Percentiles rank a stretch among this genome's conserved stretches.
phyloP scores from a whole-genome alignment of 2,113 vertebrate genomes.

The Pycnonotus jocosus region DNA sequence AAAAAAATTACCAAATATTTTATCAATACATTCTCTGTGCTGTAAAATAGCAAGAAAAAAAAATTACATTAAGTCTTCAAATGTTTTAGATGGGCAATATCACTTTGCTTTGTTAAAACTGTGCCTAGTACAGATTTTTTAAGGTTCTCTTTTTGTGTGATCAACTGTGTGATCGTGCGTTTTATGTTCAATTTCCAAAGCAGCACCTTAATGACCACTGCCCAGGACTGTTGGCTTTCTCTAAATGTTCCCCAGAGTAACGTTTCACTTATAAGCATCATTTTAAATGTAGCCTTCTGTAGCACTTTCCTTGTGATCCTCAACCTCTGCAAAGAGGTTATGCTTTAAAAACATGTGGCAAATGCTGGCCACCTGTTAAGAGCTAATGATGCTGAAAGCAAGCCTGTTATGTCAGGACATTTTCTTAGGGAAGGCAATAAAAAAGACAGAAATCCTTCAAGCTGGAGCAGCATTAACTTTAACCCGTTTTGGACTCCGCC shows the following conservation, averaged over 20 bases:
- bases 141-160: neutral
- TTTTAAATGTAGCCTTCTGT: constrained; percentile 29
- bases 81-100: neutral
- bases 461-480: neutral
- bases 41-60: neutral
- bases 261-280: constrained; percentile 20
- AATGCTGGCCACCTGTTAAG: constrained; percentile 41
- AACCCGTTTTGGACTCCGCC: neutral
- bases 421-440: constrained; percentile 34
- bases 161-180: neutral
- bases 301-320: constrained; percentile 16
- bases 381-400: constrained; percentile 28
- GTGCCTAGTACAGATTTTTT: neutral
- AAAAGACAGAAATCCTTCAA: constrained; percentile 44
- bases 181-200: constrained; percentile 38
- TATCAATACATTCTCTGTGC: neutral
- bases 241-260: constrained; percentile 28
- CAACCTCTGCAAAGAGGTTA: constrained; percentile 18
- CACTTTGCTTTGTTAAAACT: neutral
- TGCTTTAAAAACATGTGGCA: constrained; percentile 31
- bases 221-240: neutral
- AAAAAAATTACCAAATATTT: neutral
- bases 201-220: neutral
- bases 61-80: neutral
- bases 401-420: constrained; percentile 14